Evolutionary conservation across 1,140 invertebrate species (phyloP).

Genomic region (Octopus sinensis): DNA sequence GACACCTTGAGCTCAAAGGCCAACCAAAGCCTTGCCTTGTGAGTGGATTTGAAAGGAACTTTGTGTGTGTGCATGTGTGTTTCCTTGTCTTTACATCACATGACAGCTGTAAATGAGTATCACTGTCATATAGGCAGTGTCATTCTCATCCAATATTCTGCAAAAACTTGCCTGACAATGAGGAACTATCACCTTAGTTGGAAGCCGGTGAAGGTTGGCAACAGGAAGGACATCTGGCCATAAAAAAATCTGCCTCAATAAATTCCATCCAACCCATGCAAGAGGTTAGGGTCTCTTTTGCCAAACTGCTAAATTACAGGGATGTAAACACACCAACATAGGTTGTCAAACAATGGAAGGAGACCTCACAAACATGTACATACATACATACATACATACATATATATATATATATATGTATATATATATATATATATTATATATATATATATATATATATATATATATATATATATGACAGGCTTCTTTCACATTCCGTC

Average conservation of each 20-base stretch:
- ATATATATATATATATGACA: no score
- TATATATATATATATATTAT: no score
- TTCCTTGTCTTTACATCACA: not conserved
- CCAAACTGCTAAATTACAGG: no score
- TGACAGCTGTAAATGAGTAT: not conserved
- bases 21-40: not conserved
- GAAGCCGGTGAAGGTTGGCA: not conserved
- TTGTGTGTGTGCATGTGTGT: conserved; percentile 3
- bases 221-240: not conserved
- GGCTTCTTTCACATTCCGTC: no score
- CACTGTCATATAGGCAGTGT: not conserved
- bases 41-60: not conserved
- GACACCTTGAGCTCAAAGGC: not conserved
- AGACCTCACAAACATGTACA: no score
- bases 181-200: not conserved
- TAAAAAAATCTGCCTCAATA: not conserved
- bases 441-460: no score
- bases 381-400: no score
- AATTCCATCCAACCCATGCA: not conserved
- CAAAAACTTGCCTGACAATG: not conserved
- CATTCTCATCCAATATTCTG: not conserved
- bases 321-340: no score
- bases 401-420: no score
- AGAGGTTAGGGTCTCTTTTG: no score
- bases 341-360: no score